Conservation (phyloP, 2,888 invertebrate genomes). For the Malacosoma neustria region DNA sequence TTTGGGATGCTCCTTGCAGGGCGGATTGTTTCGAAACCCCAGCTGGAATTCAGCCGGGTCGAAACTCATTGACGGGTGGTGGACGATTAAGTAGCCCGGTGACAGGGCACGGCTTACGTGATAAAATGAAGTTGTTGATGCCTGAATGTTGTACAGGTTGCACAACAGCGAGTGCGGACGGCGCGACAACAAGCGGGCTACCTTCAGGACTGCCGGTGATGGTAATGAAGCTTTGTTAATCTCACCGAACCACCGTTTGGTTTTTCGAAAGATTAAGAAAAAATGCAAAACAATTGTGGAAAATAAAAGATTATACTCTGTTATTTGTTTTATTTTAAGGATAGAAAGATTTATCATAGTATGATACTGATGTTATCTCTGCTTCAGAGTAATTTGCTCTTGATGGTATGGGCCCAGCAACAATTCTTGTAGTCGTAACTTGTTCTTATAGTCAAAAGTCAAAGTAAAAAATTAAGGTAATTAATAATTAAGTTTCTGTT, state of each 20-base stretch:
- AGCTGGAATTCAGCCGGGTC: constrained; percentile 39
- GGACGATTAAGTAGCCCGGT: constrained; percentile 12
- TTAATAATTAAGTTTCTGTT: too few species aligned
- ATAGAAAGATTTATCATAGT: too few species aligned
- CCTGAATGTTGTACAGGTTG: constrained; percentile 55
- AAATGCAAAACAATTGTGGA: constrained; percentile 34
- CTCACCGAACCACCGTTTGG: not conserved
- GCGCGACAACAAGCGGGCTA: constrained; percentile 27
- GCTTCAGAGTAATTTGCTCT: too few species aligned
- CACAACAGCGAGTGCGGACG: constrained; percentile 28
- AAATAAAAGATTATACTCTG: constrained; percentile 17
- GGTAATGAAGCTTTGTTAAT: constrained; percentile 58
- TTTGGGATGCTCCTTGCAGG: constrained; percentile 58
- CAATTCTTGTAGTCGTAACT: too few species aligned
- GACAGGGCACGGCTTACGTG: constrained; percentile 9
- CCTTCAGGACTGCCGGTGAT: constrained; percentile 44
- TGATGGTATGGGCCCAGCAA: too few species aligned
- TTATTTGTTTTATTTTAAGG: constrained; percentile 8
- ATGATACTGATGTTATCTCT: too few species aligned
- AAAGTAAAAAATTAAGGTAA: too few species aligned
- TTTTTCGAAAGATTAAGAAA: constrained; percentile 44
- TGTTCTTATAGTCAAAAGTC: too few species aligned
- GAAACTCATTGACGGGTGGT: constrained; percentile 30
- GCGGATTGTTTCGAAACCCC: constrained; percentile 57
- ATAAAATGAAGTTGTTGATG: constrained; percentile 37